Conservation (phyloP, 2,888 invertebrate genomes). For the Campoplex nolae region DNA sequence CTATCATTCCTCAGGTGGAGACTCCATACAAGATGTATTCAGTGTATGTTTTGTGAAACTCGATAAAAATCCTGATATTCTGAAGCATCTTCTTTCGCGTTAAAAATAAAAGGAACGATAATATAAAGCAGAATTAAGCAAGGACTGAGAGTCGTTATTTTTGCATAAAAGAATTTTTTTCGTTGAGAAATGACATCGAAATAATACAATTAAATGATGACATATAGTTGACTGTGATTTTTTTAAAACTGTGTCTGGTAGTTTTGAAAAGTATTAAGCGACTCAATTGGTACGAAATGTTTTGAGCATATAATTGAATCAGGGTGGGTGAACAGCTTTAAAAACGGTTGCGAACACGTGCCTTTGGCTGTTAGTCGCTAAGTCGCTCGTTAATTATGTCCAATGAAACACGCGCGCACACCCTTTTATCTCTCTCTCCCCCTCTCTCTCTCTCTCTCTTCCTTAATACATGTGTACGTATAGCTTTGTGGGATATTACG, state of each 20-base stretch:
- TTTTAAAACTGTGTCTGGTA: neutral
- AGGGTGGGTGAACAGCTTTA: slow-evolving; percentile 40
- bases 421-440: slow-evolving; percentile 27
- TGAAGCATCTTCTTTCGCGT: neutral
- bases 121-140: too few relatives aligned
- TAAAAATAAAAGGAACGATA: neutral
- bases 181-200: too few relatives aligned
- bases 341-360: slow-evolving; percentile 17
- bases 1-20: slow-evolving; percentile 31
- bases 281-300: neutral
- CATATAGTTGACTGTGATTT: neutral
- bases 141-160: neutral
- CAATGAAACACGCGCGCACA: slow-evolving; percentile 59
- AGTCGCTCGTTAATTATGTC: slow-evolving; percentile 67
- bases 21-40: slow-evolving; percentile 8
- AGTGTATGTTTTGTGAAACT: neutral
- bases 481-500: neutral
- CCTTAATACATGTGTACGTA: too few relatives aligned
- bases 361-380: slow-evolving; percentile 47
- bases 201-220: neutral
- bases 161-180: too few relatives aligned
- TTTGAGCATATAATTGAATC: neutral
- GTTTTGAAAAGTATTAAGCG: neutral
- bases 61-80: neutral
- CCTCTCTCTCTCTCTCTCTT: neutral